Evolutionary conservation across 35 echinoderm and acorn worm species (phyloP).

Genomic region (Apostichopus japonicus): DNA sequence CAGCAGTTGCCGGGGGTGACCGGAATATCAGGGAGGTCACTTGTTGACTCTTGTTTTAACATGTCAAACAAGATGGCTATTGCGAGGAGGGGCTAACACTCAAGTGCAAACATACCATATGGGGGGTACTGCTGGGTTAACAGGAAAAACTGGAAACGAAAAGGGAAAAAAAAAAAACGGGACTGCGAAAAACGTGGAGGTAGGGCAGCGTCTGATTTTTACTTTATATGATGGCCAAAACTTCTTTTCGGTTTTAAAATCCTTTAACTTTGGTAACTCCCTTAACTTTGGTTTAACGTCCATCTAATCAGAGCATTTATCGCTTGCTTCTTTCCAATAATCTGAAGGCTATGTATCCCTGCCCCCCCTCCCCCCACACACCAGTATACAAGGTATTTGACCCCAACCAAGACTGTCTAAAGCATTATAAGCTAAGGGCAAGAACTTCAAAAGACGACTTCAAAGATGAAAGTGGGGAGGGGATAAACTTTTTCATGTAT

Average conservation of each 20-base stretch:
- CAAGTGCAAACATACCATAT: conserved; percentile 20
- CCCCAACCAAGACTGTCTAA: no score
- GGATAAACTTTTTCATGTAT: no score
- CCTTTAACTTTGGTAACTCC: no score
- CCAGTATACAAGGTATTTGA: no score
- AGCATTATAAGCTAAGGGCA: no score
- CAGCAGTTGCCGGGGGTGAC: conserved; percentile 27
- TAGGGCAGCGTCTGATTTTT: background rate
- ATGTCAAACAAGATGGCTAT: conserved; percentile 15
- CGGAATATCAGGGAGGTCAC: background rate
- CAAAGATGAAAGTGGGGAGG: no score
- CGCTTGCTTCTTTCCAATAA: no score
- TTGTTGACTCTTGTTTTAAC: conserved; percentile 23
- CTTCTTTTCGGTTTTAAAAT: background rate
- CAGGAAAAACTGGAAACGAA: background rate
- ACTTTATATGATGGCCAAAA: background rate
- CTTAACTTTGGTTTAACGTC: no score
- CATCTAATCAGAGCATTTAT: no score
- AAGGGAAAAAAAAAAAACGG: background rate
- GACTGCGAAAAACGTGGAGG: background rate
- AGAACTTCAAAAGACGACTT: no score
- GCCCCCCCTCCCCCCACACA: no score
- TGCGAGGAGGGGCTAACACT: background rate
- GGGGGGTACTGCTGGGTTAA: background rate
- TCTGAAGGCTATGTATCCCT: no score